A percentile compares a stretch with the other conserved stretches of the same genome.
phyloP scores from a whole-genome alignment of 1,140 invertebrate genomes.

The Araneus ventricosus region DNA sequence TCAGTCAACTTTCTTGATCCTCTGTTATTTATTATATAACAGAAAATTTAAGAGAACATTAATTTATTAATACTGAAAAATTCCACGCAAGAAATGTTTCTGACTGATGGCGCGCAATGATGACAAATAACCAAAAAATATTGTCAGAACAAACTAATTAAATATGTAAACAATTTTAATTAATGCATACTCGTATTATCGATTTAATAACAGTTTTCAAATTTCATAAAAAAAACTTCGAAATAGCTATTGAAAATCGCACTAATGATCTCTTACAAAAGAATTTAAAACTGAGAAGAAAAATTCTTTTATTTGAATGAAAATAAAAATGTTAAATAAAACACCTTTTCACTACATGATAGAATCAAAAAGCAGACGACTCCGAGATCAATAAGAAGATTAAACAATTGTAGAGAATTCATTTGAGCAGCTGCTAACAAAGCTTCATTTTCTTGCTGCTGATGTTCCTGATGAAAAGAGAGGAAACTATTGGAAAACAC shows the following conservation, averaged over 20 bases:
- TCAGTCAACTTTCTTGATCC: no score
- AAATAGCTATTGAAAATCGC: neutral
- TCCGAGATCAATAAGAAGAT: conserved; percentile 7
- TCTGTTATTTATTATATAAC: no score
- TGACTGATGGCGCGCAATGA: no score
- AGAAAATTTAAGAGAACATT: no score
- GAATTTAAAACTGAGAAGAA: no score
- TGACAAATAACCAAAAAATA: no score
- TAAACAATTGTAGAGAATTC: conserved; percentile 30
- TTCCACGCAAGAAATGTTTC: no score
- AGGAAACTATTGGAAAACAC: conserved; percentile 7
- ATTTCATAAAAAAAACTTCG: neutral
- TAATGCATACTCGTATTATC: neutral
- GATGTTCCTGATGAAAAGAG: neutral
- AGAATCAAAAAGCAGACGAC: neutral
- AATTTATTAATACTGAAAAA: no score
- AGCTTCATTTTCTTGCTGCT: conserved; percentile 3
- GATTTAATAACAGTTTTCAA: neutral
- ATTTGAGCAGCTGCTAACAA: neutral
- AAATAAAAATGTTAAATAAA: neutral
- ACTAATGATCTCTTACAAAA: neutral
- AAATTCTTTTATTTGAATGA: no score
- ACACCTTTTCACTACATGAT: neutral
- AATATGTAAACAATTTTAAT: no score
- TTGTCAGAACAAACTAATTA: no score